A percentile compares a stretch with the other conserved stretches of the same genome.
Conservation (phyloP, 2,797 vertebrate genomes). For the Loriculus beryllinus region DNA sequence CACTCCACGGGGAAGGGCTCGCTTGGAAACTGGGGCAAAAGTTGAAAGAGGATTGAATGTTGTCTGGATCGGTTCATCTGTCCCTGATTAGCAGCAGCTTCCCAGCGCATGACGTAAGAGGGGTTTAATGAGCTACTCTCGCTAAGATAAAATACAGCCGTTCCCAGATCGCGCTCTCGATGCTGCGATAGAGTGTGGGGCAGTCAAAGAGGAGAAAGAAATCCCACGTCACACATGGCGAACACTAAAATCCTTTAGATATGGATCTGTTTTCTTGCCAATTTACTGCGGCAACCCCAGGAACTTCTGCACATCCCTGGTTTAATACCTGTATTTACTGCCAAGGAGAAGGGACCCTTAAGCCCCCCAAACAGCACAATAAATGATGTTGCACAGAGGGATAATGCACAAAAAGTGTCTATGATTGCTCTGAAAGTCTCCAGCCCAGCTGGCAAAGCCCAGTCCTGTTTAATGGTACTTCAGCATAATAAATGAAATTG, state of each 20-base stretch:
- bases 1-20: not conserved
- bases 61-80: slow-evolving; percentile 46
- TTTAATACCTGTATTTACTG: not conserved
- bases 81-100: slow-evolving; percentile 47
- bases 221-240: not conserved
- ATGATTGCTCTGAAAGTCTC: not conserved
- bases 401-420: not conserved
- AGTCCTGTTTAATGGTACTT: not conserved
- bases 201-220: slow-evolving; percentile 27
- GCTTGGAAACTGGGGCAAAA: slow-evolving; percentile 46
- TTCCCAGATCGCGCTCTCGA: not conserved
- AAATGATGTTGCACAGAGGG: not conserved
- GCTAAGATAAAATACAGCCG: not conserved
- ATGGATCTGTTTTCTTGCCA: not conserved
- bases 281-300: not conserved
- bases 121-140: slow-evolving; percentile 2
- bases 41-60: slow-evolving; percentile 42
- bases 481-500: not conserved
- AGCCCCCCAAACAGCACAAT: not conserved
- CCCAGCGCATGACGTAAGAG: slow-evolving; percentile 36
- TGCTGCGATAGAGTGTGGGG: not conserved
- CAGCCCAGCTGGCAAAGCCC: not conserved
- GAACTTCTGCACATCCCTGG: not conserved
- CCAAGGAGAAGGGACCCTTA: not conserved
- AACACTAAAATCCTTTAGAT: not conserved